Evolutionary conservation across 2,888 invertebrate species (phyloP), one percentile per base, ranked within the genome.

Genomic region (Papilio elwesi): DNA sequence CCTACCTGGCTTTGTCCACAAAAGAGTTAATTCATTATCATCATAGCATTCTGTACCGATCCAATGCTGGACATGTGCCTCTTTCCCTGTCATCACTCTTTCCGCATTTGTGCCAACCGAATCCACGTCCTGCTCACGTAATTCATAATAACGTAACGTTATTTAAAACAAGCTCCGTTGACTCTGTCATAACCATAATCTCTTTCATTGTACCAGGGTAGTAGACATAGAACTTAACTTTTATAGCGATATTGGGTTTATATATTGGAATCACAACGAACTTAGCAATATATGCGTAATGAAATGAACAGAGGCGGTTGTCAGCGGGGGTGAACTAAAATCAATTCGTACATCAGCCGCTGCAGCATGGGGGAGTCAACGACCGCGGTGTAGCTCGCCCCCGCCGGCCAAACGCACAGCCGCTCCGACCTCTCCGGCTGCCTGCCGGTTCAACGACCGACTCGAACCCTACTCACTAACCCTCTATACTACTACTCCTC

Each of bases 401-500:
- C 78, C 76, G 76, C 81, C 81, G 81, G 79, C 78, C 77, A 79
- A 80, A 83, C 83, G 85, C 84, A 85, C 83, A 83, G 59, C 59
- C 59, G 59, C 43, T 43, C n/a, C 85, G 80, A 83, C 83, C 85
- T 77, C 85, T 86, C 86, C 77, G 87, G 89, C 87, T 87, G 88
- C 89, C 91, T 87, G 85, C 77, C 78, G 87, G 92, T 90, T 92
- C 92, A 92, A 90, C 80, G 91, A 91, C 87, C 92, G 82, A 77
- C 76, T 85, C 85, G 87, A 62, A 89, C 90, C 90, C 87, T 83
- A 82, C 76, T 76, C 78, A 79, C 82, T 70, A 83, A 82, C 81
- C 86, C 87, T 85, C 84, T 82, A 82, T 83, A 64, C 15, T 83
- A 64, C 15, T 68, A 16, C 47, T 49, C 64, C 16, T 70, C 43